Evolutionary conservation across 2,113 vertebrate genomes (phyloP), one percentile per base, ranked within the genome.

Genomic region (Hypomesus transpacificus): DNA sequence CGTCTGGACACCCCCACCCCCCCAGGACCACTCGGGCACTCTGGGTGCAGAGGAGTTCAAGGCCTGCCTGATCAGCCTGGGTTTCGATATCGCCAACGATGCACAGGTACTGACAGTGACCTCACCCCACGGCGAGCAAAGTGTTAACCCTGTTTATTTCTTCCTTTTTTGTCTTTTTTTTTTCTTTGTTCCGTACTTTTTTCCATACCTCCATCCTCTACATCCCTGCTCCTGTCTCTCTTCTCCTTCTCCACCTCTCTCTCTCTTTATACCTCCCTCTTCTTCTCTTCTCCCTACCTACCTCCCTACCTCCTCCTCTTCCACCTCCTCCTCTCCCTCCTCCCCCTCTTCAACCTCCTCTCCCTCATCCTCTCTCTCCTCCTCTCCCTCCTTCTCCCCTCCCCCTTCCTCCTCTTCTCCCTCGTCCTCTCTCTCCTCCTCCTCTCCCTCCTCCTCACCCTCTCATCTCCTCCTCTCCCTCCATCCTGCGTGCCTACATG

Each of bases 11-110:
- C 89, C 52, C 69, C 60, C 73, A 66, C 76, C 14, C 84, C 84
- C 87, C 88, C 93, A 98, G 97, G 97, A 98, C 89, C 97, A 97
- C 94, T 96, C 96, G 88, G 97, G 97, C 94, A 97, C 94, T 88
- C 93, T 99, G 93, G 97, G 96, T 90, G 94, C 96, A 31, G 97
- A 99, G 90, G 97, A 99, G 84, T 99, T 99, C 94, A 98, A 98
- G 94, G 96, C 97, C 93, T 98, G 97, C 92, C 97, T 99, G 94
- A 99, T 99, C 97, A 98, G 96, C 93, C 95, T 98, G 95, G 97
- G 97, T 91, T 99, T 95, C 93, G 96, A 98, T 96, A 99, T 99
- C 94, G 95, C 93, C 94, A 99, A 99, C 93, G 96, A 98, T 89
- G 92, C 96, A 86, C 97, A 98, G 96, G 96, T 99, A 99, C 92